phyloP scores from a whole-genome alignment of 2,113 vertebrate genomes.

The Heterocephalus glaber region DNA sequence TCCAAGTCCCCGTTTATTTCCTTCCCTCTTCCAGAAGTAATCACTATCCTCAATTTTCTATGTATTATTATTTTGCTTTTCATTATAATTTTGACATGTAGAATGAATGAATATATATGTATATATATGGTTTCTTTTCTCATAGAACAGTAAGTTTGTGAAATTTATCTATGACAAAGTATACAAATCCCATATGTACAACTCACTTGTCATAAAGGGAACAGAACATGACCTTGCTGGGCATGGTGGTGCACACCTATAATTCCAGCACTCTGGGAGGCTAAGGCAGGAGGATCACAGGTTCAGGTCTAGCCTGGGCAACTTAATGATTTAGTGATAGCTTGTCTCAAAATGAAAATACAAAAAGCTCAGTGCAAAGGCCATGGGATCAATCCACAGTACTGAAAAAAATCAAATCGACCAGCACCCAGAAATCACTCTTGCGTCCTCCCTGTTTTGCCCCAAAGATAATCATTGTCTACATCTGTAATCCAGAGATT shows the following conservation, averaged over 20 bases:
- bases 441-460: not conserved
- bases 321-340: not conserved
- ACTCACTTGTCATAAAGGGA: conserved; percentile 16
- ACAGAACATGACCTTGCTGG: not conserved
- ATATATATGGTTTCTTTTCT: conserved; percentile 20
- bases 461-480: not conserved
- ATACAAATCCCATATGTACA: not conserved
- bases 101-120: too few species aligned
- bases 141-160: conserved; percentile 8
- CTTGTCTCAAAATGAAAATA: not conserved
- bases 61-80: conserved; percentile 45
- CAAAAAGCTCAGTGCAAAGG: not conserved
- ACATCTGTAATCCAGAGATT: conserved; percentile 3
- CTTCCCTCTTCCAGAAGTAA: not conserved
- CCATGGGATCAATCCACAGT: not conserved
- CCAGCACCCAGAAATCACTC: not conserved
- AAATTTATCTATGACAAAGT: conserved; percentile 1
- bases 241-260: not conserved
- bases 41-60: not conserved
- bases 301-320: not conserved
- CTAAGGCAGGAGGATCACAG: not conserved
- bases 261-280: not conserved
- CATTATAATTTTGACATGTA: conserved; percentile 24
- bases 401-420: not conserved
- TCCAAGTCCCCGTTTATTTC: not conserved